Conservation (phyloP, 2,797 vertebrate species). For the Gymnodraco acuticeps region DNA sequence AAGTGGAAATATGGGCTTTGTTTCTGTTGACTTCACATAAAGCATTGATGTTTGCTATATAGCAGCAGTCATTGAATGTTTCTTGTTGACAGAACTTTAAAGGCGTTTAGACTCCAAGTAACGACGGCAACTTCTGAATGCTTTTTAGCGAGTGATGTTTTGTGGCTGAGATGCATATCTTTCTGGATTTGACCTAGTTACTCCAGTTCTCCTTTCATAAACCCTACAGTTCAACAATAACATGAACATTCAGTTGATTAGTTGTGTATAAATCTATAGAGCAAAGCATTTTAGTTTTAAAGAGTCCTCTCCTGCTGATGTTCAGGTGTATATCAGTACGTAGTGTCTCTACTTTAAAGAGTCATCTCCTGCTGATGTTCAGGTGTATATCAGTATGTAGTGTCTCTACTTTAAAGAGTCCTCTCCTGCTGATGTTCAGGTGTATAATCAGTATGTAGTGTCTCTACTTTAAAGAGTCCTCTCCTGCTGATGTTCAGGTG, state of each 20-base stretch:
- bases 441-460: too few species aligned
- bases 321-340: too few species aligned
- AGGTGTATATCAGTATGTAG: too few species aligned
- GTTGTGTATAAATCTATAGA: background rate
- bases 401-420: too few species aligned
- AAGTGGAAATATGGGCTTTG: background rate
- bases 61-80: conserved; percentile 17
- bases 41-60: background rate
- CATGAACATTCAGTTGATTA: too few species aligned
- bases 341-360: too few species aligned
- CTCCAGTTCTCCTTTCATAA: conserved; percentile 22
- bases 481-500: too few species aligned
- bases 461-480: too few species aligned
- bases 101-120: conserved; percentile 21
- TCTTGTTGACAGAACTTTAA: conserved; percentile 39
- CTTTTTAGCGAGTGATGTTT: conserved; percentile 38
- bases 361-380: too few species aligned
- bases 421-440: too few species aligned
- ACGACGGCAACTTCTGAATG: conserved; percentile 16
- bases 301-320: too few species aligned
- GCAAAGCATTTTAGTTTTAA: background rate
- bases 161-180: conserved; percentile 17
- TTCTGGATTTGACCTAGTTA: conserved; percentile 46
- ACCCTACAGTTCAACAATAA: background rate
- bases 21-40: background rate